A percentile compares a stretch with the other conserved stretches of the same genome.
Evolutionary conservation across 1,140 invertebrate genomes (phyloP).

Genomic region (Andrena cerasifolii): DNA sequence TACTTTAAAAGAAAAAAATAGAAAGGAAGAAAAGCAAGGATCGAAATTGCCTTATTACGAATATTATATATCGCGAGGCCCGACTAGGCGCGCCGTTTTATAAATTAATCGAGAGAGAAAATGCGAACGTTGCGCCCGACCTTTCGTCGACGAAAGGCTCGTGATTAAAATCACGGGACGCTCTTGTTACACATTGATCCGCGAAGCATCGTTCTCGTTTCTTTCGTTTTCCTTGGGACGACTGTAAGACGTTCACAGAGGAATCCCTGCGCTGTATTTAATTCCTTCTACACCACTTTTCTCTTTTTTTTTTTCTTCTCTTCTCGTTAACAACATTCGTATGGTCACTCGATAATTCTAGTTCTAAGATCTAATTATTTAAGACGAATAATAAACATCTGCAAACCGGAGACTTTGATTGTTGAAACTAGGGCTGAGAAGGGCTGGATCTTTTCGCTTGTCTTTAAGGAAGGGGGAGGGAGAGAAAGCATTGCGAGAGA

Average conservation of each 20-base stretch:
- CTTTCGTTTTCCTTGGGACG: too few relatives aligned
- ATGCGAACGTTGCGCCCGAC: conserved; percentile 4
- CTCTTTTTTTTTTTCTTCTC: conserved; percentile 11
- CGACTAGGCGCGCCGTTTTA: background rate
- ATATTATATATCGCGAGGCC: background rate
- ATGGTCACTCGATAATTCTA: conserved; percentile 23
- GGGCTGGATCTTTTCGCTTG: too few relatives aligned
- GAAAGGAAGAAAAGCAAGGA: too few relatives aligned
- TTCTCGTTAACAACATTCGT: conserved; percentile 11
- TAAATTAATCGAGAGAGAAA: background rate
- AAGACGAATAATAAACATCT: conserved; percentile 45
- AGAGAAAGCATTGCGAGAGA: background rate
- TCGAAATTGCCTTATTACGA: conserved; percentile 40
- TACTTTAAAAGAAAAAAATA: conserved; percentile 20
- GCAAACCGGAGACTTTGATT: conserved; percentile 3
- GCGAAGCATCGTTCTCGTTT: background rate
- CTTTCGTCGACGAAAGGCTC: background rate
- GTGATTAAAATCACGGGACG: background rate
- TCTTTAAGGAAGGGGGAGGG: background rate
- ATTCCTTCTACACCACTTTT: background rate
- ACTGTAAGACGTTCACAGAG: too few relatives aligned
- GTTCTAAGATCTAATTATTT: conserved; percentile 48
- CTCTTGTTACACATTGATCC: too few relatives aligned
- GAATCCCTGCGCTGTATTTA: background rate
- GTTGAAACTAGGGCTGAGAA: too few relatives aligned